Percentiles rank a stretch among this genome's conserved stretches.
Evolutionary conservation across 1,140 invertebrate species (phyloP).

Genomic region (Drosophila nigromelanica): DNA sequence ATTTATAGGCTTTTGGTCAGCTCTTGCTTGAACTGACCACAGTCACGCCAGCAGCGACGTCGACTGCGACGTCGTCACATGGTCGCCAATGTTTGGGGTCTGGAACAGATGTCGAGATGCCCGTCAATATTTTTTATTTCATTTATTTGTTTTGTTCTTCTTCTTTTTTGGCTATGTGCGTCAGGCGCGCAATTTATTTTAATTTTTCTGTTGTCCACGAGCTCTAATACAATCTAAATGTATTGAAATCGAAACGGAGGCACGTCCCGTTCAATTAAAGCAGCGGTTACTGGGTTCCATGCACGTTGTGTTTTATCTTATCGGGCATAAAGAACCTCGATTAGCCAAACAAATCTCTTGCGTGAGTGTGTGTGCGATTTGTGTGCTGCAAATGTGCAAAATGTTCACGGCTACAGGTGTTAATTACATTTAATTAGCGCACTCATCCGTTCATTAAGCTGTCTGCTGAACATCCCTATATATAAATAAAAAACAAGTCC

Average conservation of each 20-base stretch:
- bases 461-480: constrained; percentile 25
- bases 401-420: constrained; percentile 17
- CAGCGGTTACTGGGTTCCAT: constrained; percentile 24
- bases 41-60: constrained; percentile 50
- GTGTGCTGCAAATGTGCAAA: constrained; percentile 14
- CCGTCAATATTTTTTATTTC: background rate
- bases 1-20: constrained; percentile 19
- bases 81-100: constrained; percentile 15
- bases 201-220: constrained; percentile 70
- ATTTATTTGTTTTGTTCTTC: constrained; percentile 9
- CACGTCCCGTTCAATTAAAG: constrained; percentile 69
- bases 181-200: constrained; percentile 58
- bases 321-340: constrained; percentile 29
- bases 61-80: constrained; percentile 37
- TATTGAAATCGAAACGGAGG: constrained; percentile 54
- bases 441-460: constrained; percentile 37
- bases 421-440: constrained; percentile 44
- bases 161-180: constrained; percentile 45
- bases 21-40: constrained; percentile 63
- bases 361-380: background rate
- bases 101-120: constrained; percentile 36
- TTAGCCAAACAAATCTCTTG: constrained; percentile 29
- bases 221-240: constrained; percentile 8
- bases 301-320: constrained; percentile 65
- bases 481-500: background rate